Conservation (phyloP, 1,140 invertebrate genomes). For the Wasmannia auropunctata region DNA sequence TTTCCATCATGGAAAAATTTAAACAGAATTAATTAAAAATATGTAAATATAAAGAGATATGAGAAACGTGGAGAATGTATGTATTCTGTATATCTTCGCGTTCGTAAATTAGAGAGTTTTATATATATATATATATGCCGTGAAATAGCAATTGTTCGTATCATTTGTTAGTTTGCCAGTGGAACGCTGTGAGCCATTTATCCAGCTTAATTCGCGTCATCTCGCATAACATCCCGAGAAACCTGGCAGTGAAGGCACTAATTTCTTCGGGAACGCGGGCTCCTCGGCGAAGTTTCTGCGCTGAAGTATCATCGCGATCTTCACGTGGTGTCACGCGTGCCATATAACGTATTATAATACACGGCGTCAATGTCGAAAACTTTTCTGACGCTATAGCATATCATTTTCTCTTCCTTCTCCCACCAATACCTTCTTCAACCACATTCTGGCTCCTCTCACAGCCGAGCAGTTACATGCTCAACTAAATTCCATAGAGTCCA, state of each 20-base stretch:
- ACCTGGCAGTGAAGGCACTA: constrained; percentile 26
- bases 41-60: background rate
- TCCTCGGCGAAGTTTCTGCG: constrained; percentile 14
- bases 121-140: too few species aligned
- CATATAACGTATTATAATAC: constrained; percentile 46
- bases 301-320: constrained; percentile 33
- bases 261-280: constrained; percentile 37
- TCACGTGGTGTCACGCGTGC: constrained; percentile 7
- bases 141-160: constrained; percentile 39
- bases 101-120: constrained; percentile 27
- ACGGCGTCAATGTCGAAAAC: constrained; percentile 35
- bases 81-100: background rate
- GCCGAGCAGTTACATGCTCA: constrained; percentile 13
- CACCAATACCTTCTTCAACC: background rate
- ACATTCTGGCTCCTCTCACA: background rate
- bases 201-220: constrained; percentile 44
- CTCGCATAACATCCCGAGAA: constrained; percentile 26
- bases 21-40: constrained; percentile 8
- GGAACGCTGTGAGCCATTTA: constrained; percentile 27
- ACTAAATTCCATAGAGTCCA: constrained; percentile 18
- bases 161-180: constrained; percentile 31
- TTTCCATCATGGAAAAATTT: background rate
- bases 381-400: constrained; percentile 28
- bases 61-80: background rate
- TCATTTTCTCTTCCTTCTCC: background rate